Percentiles rank a stretch among this genome's conserved stretches.
Evolutionary conservation across 2,888 invertebrate genomes (phyloP).

Genomic region (Idaea straminata): DNA sequence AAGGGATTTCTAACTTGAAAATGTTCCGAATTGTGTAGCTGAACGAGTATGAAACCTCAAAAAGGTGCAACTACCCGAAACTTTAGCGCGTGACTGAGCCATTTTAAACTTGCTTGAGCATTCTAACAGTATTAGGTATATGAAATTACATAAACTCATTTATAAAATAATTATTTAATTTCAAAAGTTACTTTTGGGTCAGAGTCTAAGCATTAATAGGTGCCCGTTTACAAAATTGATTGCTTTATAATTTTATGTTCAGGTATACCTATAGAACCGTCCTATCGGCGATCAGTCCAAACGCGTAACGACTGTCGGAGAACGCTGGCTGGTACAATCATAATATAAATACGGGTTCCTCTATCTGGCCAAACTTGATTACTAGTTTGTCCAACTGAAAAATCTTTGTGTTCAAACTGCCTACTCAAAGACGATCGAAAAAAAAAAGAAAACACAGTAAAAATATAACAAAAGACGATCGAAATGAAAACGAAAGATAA

Average conservation of each 20-base stretch:
- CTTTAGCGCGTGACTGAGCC: constrained; percentile 7
- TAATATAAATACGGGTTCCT: no score
- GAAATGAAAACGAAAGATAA: no score
- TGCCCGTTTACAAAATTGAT: background rate
- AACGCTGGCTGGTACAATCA: no score
- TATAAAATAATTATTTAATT: background rate
- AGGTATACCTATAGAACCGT: no score
- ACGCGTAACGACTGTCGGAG: no score
- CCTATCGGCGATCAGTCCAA: no score
- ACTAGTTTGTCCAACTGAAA: no score
- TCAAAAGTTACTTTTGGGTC: background rate
- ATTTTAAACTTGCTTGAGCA: background rate
- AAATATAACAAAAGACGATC: no score
- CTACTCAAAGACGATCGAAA: no score
- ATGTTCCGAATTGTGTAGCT: constrained; percentile 29
- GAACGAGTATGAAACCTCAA: constrained; percentile 35
- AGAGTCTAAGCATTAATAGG: background rate
- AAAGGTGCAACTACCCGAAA: constrained; percentile 29
- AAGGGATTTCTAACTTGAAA: constrained; percentile 29
- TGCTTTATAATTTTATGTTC: background rate
- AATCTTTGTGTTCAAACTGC: no score
- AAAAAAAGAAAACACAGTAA: no score
- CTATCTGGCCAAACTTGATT: no score
- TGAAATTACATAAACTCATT: background rate
- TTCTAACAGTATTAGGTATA: background rate